Evolutionary conservation across 2,888 invertebrate genomes (phyloP).

Genomic region (Coenonympha arcania): DNA sequence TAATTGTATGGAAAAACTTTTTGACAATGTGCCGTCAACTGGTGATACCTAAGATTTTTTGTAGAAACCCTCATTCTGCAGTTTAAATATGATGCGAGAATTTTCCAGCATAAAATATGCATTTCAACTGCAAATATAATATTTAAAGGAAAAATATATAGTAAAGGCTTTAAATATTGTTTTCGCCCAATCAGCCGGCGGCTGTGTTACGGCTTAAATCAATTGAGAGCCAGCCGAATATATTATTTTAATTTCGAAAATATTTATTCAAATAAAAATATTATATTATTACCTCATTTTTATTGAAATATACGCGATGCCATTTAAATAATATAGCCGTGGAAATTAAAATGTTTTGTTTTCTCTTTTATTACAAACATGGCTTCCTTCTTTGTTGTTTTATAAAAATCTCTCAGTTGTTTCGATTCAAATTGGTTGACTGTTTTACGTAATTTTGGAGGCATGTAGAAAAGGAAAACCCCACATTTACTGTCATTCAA

Average conservation of each 20-base stretch:
- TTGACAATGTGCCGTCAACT: too few species aligned
- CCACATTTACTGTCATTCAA: too few species aligned
- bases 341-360: too few species aligned
- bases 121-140: not conserved
- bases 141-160: not conserved
- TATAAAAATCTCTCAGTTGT: not conserved
- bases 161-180: not conserved
- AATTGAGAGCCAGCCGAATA: conserved; percentile 1
- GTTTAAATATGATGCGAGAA: too few species aligned
- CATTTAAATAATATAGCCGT: not conserved
- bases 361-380: too few species aligned
- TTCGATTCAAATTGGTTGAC: too few species aligned
- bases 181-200: conserved; percentile 3
- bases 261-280: conserved; percentile 3
- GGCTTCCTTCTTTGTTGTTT: not conserved
- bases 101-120: too few species aligned
- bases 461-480: too few species aligned
- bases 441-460: too few species aligned
- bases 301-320: conserved; percentile 5
- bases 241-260: not conserved
- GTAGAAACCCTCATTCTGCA: too few species aligned
- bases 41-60: too few species aligned
- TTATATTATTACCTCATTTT: not conserved
- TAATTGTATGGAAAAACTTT: too few species aligned
- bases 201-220: not conserved